Conservation (phyloP, 2,888 invertebrate species). For the Andrena camellia region DNA sequence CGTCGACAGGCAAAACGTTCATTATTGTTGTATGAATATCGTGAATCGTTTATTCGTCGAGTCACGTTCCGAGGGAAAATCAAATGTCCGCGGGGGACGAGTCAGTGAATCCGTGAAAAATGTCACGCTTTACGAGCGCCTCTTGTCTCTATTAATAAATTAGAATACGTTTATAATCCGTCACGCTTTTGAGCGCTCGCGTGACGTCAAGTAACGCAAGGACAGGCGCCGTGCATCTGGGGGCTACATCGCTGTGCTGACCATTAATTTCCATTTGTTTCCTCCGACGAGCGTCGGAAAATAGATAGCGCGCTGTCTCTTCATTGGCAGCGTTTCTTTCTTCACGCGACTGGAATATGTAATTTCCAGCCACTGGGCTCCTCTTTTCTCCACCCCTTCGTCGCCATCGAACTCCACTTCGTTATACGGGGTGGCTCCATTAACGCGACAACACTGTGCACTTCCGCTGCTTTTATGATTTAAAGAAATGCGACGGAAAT, state of each 20-base stretch:
- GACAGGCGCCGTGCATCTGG: conserved; percentile 29
- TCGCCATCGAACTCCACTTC: too few relatives aligned
- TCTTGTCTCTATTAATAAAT: conserved; percentile 4
- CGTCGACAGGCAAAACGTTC: background rate
- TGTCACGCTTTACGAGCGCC: background rate
- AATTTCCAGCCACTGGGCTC: background rate
- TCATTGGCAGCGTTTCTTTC: background rate
- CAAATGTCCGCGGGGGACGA: background rate
- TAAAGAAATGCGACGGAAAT: too few relatives aligned
- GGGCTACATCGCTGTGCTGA: background rate
- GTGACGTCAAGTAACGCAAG: conserved; percentile 53
- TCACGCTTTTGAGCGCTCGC: conserved; percentile 1
- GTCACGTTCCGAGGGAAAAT: background rate
- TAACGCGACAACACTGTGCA: too few relatives aligned
- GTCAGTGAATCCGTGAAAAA: background rate
- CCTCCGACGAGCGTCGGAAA: background rate
- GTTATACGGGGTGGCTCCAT: too few relatives aligned
- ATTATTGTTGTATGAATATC: background rate
- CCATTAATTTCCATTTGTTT: conserved; percentile 31
- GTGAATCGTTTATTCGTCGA: background rate
- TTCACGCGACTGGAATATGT: background rate
- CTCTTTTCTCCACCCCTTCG: too few relatives aligned
- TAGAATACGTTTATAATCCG: conserved; percentile 26
- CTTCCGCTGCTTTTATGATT: too few relatives aligned
- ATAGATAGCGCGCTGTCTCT: background rate